Percentiles rank a stretch among this genome's conserved stretches.
Evolutionary conservation across 2,113 vertebrate genomes (phyloP).

Genomic region (Smithornis capensis): DNA sequence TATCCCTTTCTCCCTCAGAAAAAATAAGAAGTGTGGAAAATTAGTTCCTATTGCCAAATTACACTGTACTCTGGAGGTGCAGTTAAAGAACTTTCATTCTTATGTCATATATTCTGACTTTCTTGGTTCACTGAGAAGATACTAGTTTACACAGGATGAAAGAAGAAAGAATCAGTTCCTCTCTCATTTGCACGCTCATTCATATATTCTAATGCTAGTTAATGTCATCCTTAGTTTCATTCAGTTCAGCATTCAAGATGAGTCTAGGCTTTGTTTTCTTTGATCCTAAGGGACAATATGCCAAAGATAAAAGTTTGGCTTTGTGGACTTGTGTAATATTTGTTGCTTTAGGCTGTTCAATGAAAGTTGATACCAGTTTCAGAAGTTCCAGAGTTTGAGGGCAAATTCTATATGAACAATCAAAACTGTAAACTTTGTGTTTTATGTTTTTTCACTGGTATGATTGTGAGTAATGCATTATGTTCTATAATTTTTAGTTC

Average conservation of each 20-base stretch:
- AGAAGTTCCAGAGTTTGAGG: neutral
- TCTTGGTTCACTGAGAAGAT: neutral
- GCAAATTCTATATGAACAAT: neutral
- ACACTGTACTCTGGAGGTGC: neutral
- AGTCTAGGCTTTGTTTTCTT: neutral
- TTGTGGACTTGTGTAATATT: neutral
- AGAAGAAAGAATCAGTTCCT: neutral
- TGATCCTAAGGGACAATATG: neutral
- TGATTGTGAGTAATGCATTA: neutral
- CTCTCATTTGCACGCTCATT: neutral
- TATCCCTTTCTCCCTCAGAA: neutral
- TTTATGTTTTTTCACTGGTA: neutral
- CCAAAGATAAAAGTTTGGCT: neutral
- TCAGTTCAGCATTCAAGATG: neutral
- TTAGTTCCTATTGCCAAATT: conserved; percentile 2
- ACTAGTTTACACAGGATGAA: neutral
- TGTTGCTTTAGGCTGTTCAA: neutral
- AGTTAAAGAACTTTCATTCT: neutral
- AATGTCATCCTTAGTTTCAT: neutral
- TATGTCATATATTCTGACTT: neutral
- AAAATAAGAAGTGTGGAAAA: neutral
- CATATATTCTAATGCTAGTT: neutral
- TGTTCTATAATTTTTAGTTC: neutral
- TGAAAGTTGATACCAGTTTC: neutral
- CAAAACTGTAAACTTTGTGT: neutral